Conservation (phyloP, 2,797 vertebrate genomes). For the Spinus olivaceus region DNA sequence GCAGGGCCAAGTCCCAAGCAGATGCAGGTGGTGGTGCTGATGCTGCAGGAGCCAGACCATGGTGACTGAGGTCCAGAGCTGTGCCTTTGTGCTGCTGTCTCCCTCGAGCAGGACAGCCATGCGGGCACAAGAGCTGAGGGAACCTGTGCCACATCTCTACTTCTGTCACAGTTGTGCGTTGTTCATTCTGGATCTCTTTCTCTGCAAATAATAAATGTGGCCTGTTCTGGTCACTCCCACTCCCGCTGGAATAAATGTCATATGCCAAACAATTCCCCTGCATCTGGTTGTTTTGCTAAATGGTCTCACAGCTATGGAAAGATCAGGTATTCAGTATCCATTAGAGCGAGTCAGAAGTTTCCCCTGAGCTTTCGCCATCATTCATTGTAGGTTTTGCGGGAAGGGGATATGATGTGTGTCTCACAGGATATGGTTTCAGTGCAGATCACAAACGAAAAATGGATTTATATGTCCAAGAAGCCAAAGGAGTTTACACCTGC, state of each 20-base stretch:
- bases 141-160: neutral
- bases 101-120: neutral
- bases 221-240: neutral
- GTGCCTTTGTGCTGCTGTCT: neutral
- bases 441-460: neutral
- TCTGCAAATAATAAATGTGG: neutral
- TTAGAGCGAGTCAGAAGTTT: neutral
- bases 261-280: neutral
- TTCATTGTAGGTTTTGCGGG: neutral
- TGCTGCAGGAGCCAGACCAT: neutral
- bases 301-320: neutral
- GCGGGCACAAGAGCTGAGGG: neutral
- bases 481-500: neutral
- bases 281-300: constrained; percentile 17
- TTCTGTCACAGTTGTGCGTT: neutral
- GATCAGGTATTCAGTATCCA: neutral
- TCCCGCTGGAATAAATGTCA: constrained; percentile 28
- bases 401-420: neutral
- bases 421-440: neutral
- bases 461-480: neutral
- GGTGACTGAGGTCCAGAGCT: neutral
- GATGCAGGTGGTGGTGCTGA: neutral
- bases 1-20: accelerated
- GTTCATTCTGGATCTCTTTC: neutral
- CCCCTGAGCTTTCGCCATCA: neutral